Evolutionary conservation across 2,797 vertebrate species (phyloP), one percentile per base, ranked within the genome.

Genomic region (Sciurus carolinensis): DNA sequence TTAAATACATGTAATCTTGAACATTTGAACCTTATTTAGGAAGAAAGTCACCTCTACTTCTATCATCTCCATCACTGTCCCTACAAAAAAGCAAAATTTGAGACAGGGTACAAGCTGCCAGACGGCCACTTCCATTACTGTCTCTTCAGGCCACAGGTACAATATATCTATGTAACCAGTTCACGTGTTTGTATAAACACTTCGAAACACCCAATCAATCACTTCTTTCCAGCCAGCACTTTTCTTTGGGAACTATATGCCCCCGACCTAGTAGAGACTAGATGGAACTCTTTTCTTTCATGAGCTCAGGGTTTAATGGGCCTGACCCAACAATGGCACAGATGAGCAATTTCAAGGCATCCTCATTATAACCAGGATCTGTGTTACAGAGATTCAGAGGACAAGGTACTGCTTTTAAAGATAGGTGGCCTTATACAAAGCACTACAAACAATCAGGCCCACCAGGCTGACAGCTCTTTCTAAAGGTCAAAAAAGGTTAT

Each of bases 311-410:
- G 88, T 95, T 96, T 97, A 97, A 97, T 97, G 95, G 96, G 85
- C 93, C 96, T 95, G 94, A 93, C 76, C 95, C 93, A 92, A 97
- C 95, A 98, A 95, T 85, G 94, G 97, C 67, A 95, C 91, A 98
- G 95, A 93, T 64, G 88, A 97, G 72, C 83, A 90, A 89, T 97
- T 96, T 95, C 93, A 97, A 90, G 91, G 77, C 77, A 24, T 75
- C 97, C 92, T 97, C 91, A 97, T 97, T 96, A 97, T 90, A 93
- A 79, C 87, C 57, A 69, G 90, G 64, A 92, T 94, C 93, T 91
- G 33, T 33, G 3, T 91, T 93, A 85, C 80, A 82, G 84, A 89
- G 76, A 93, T 90, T 90, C 80, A 85, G 57, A 90, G 72, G 93
- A 85, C 36, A 44, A 8, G 90, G 83, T 30, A 57, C 36, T 87